phyloP scores from a whole-genome alignment of 2,113 vertebrate genomes.

The Pantherophis guttatus region DNA sequence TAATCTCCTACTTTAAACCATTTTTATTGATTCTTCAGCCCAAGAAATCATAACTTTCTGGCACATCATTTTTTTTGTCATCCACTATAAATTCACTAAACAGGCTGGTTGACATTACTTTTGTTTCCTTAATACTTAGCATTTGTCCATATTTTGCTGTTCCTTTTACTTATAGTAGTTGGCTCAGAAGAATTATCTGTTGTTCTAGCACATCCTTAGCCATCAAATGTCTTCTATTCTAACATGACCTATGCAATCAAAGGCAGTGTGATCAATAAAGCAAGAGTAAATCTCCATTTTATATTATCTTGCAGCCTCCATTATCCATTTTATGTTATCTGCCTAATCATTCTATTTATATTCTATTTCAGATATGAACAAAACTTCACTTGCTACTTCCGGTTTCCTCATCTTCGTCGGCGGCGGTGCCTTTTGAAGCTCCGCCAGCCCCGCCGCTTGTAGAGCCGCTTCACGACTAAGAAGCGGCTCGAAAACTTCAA shows the following conservation, averaged over 20 bases:
- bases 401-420: too few relatives aligned
- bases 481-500: too few relatives aligned
- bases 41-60: neutral
- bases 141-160: neutral
- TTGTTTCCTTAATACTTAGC: neutral
- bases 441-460: too few relatives aligned
- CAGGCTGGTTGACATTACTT: neutral
- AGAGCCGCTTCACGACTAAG: too few relatives aligned
- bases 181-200: neutral
- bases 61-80: neutral
- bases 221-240: neutral
- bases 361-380: neutral
- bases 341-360: neutral
- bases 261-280: neutral
- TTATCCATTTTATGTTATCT: neutral
- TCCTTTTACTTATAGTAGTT: neutral
- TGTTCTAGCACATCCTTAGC: neutral
- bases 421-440: too few relatives aligned
- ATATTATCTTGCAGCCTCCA: neutral
- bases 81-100: neutral
- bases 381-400: neutral
- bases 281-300: neutral
- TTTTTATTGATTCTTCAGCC: neutral
- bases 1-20: neutral
- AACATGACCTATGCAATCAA: neutral